phyloP scores from a whole-genome alignment of 2,888 invertebrate genomes.

The Bhutanitis thaidina region DNA sequence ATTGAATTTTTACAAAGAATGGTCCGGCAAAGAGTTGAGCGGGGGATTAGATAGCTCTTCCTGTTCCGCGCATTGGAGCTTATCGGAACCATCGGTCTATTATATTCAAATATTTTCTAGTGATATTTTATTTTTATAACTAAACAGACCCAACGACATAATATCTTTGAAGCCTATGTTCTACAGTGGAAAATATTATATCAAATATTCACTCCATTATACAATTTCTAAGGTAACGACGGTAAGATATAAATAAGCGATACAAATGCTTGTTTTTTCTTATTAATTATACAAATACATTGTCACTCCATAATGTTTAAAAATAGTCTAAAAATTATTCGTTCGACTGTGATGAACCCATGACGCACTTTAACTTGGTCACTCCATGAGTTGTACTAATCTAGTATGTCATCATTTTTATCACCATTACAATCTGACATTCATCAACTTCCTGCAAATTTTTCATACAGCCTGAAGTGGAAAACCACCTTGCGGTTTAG shows the following conservation, averaged over 20 bases:
- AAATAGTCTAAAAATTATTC: too few relatives aligned
- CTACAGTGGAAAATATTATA: conserved; percentile 20
- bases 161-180: conserved; percentile 56
- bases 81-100: conserved; percentile 58
- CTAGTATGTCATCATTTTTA: too few relatives aligned
- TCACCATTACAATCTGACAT: too few relatives aligned
- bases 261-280: neutral
- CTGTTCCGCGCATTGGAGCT: conserved; percentile 38
- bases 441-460: too few relatives aligned
- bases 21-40: conserved; percentile 63
- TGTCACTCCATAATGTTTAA: too few relatives aligned
- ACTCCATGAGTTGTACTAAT: too few relatives aligned
- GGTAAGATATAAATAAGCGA: neutral
- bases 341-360: too few relatives aligned
- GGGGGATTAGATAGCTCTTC: conserved; percentile 47
- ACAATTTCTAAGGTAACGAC: neutral
- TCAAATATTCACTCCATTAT: neutral
- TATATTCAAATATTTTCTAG: conserved; percentile 69
- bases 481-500: too few relatives aligned
- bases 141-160: conserved; percentile 33
- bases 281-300: too few relatives aligned
- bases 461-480: too few relatives aligned
- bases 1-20: conserved; percentile 51
- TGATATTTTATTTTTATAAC: conserved; percentile 68
- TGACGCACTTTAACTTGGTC: too few relatives aligned